Percentiles rank a stretch among this genome's conserved stretches.
Evolutionary conservation across 1,140 invertebrate species (phyloP).

Genomic region (Sycophila sp.): DNA sequence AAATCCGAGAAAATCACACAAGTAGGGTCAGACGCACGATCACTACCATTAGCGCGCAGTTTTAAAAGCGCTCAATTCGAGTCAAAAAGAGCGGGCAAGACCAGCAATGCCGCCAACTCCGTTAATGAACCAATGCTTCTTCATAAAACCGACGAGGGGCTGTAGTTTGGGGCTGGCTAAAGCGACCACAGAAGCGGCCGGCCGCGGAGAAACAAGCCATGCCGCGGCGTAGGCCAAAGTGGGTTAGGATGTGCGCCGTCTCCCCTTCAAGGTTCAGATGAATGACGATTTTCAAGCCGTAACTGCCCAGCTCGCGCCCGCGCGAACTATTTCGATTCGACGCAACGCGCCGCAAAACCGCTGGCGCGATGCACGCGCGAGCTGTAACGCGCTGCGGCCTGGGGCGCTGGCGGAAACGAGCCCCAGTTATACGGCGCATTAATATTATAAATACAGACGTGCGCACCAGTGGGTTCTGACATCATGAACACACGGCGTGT

Average conservation of each 20-base stretch:
- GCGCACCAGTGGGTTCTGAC: too few species aligned
- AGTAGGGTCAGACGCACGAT: conserved; percentile 31
- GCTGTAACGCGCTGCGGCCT: conserved; percentile 38
- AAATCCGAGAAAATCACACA: neutral
- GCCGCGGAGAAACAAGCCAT: neutral
- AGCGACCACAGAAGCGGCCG: conserved; percentile 15
- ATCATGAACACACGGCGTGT: too few species aligned
- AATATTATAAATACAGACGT: conserved; percentile 47
- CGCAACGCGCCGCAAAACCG: conserved; percentile 44
- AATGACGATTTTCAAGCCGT: conserved; percentile 7
- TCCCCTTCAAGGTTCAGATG: conserved; percentile 8
- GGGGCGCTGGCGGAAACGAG: conserved; percentile 30
- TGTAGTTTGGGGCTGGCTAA: conserved; percentile 19
- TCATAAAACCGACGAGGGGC: neutral
- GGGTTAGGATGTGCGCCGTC: neutral
- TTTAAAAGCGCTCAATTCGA: too few species aligned
- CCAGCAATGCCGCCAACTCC: conserved; percentile 4
- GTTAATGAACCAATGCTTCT: conserved; percentile 29
- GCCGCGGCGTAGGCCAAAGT: neutral
- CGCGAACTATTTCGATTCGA: conserved; percentile 51
- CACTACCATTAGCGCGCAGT: too few species aligned
- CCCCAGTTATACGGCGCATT: conserved; percentile 40
- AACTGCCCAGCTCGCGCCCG: too few species aligned
- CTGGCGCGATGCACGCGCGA: conserved; percentile 1
- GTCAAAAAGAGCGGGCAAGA: too few species aligned